Percentiles rank a stretch among this genome's conserved stretches.
phyloP scores from a whole-genome alignment of 2,113 vertebrate genomes.

The Apteryx owenii region DNA sequence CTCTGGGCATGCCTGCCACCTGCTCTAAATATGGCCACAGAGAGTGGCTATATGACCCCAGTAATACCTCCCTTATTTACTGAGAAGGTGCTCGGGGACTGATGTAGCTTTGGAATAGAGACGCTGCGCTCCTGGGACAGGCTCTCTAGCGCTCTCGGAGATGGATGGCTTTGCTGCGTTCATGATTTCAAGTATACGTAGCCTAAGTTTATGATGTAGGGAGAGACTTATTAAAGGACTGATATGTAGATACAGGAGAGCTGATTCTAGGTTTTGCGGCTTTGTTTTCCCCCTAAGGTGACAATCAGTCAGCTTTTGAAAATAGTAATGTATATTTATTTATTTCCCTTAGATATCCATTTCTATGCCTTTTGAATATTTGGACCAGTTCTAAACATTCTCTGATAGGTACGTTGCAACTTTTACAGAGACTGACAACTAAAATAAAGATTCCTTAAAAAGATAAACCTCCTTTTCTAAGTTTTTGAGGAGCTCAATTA shows the following conservation, averaged over 20 bases:
- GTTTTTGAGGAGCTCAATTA: not conserved
- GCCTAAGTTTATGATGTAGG: not conserved
- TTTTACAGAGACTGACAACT: not conserved
- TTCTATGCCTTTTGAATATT: not conserved
- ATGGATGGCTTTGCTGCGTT: not conserved
- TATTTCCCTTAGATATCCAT: not conserved
- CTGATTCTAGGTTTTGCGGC: not conserved
- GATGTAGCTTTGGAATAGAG: not conserved
- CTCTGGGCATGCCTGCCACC: not conserved
- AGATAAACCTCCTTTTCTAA: not conserved
- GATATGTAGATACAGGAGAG: not conserved
- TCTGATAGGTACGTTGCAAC: not conserved
- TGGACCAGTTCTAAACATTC: not conserved
- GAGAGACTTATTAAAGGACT: not conserved
- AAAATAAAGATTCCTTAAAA: not conserved
- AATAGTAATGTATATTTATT: not conserved
- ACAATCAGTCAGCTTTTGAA: not conserved
- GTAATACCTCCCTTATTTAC: not conserved
- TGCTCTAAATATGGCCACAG: not conserved
- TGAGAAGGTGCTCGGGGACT: not conserved
- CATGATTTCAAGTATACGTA: not conserved
- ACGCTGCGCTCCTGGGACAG: accelerated
- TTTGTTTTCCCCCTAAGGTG: not conserved
- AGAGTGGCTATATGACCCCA: not conserved
- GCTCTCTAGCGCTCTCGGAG: not conserved